phyloP scores from a whole-genome alignment of 1,140 invertebrate species.

The Armadillidium nasatum region DNA sequence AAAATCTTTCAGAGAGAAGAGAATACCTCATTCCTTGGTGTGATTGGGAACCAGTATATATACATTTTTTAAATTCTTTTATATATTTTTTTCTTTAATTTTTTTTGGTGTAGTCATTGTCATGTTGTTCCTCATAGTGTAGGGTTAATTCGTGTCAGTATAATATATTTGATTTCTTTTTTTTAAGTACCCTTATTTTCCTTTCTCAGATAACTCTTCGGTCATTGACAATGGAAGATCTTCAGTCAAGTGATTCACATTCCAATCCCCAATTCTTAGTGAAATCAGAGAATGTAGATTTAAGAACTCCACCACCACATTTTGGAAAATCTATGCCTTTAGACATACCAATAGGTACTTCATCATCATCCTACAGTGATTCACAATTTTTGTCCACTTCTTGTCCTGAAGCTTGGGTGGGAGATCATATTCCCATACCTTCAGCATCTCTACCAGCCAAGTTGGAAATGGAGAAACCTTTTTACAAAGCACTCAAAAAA shows the following conservation, averaged over 20 bases:
- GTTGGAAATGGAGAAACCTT: constrained; percentile 57
- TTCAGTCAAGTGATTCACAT: constrained; percentile 63
- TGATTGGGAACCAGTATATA: no score
- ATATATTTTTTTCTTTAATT: no score
- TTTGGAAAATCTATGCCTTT: not conserved
- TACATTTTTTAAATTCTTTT: no score
- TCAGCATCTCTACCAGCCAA: constrained; percentile 63
- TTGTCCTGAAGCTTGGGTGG: constrained; percentile 62
- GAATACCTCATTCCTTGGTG: no score
- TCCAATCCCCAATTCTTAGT: constrained; percentile 76
- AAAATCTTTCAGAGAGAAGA: no score
- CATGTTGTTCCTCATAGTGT: no score
- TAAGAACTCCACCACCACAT: not conserved
- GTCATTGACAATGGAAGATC: constrained; percentile 81
- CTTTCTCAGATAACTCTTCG: constrained; percentile 61
- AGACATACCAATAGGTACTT: constrained; percentile 45
- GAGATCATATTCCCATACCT: constrained; percentile 40
- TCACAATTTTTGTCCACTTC: constrained; percentile 67
- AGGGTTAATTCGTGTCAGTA: no score
- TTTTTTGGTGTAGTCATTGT: no score
- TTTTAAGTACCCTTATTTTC: not conserved
- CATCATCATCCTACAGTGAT: constrained; percentile 48
- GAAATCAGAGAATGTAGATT: constrained; percentile 60
- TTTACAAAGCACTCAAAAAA: constrained; percentile 39
- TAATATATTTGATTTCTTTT: not conserved